phyloP scores from a whole-genome alignment of 2,113 vertebrate genomes.

The Platanista minor region DNA sequence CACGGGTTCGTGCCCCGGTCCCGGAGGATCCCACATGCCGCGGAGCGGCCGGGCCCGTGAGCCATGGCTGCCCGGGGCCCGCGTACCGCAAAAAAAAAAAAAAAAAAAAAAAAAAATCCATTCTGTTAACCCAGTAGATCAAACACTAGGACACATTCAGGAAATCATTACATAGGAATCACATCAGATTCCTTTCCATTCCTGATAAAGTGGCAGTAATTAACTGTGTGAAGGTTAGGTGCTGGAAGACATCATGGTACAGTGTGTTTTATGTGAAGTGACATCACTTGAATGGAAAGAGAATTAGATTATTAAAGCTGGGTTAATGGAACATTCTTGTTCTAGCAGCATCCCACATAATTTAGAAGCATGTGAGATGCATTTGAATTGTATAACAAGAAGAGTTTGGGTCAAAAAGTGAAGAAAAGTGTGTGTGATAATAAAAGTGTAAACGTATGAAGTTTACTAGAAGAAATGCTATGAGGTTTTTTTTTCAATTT shows the following conservation, averaged over 20 bases:
- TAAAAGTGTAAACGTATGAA: not conserved
- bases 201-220: not conserved
- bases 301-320: not conserved
- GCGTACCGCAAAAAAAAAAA: too few species aligned
- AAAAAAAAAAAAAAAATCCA: too few species aligned
- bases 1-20: too few species aligned
- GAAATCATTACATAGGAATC: not conserved
- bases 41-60: too few species aligned
- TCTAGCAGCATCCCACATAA: not conserved
- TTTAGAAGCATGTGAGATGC: not conserved
- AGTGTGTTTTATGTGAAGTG: not conserved
- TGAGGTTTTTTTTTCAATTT: not conserved
- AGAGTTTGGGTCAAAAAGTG: not conserved
- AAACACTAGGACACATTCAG: not conserved
- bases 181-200: not conserved
- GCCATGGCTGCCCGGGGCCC: too few species aligned
- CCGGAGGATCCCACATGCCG: too few species aligned
- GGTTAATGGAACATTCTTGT: not conserved
- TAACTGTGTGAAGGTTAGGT: not conserved
- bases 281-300: conserved; percentile 1
- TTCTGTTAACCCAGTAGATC: not conserved
- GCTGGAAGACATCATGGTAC: not conserved
- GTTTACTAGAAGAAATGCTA: not conserved
- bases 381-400: not conserved
- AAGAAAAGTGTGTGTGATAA: not conserved